Base-by-base conservation (phyloP, 2,888 invertebrate species). In the Sepiola atlantica region DNA sequence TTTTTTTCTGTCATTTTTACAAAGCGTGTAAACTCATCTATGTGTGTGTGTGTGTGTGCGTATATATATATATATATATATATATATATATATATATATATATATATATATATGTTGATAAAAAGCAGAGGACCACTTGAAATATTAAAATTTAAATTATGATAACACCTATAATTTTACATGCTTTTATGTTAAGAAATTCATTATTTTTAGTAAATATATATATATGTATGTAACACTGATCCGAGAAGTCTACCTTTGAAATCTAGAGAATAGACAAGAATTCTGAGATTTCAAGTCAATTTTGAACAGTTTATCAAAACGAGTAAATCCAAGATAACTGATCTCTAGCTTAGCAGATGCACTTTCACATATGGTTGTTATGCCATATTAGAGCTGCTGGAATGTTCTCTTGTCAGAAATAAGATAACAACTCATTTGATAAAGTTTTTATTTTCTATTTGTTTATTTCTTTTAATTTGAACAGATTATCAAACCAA, bases 371-470 rank as follows among this genome's bases (percentile, higher is more conserved):
- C 77, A n/a, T n/a, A n/a, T 32, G 32, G 77, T 77, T 77, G 77
- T 32, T n/a, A 77, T 77, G 77, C n/a, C 16, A 77, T n/a, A 77
- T 18, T 32, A 32, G 77, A 77, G n/a, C n/a, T n/a, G 32, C n/a
- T 77, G 77, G 77, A 77, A 77, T 77, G n/a, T 18, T 77, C n/a
- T n/a, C n/a, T n/a, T 77, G 77, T 77, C 77, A 77, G 77, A 77
- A 77, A 6, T n/a, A n/a, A n/a, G 16, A 77, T n/a, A 77, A 14
- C 14, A n/a, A 18, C 14, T 45, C n/a, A 77, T 14, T 77, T 77
- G 77, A 77, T 77, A 77, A 77, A 77, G 77, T 77, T 77, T 32
- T 77, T 45, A 2, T 45, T 45, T 45, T 45, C 45, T 45, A 45
- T 45, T 45, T 45, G 45, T 45, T 45, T 45, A 45, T 45, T 45